Evolutionary conservation across 2,113 vertebrate species (phyloP), one percentile per base, ranked within the genome.

Genomic region (Circaetus cinerascens): DNA sequence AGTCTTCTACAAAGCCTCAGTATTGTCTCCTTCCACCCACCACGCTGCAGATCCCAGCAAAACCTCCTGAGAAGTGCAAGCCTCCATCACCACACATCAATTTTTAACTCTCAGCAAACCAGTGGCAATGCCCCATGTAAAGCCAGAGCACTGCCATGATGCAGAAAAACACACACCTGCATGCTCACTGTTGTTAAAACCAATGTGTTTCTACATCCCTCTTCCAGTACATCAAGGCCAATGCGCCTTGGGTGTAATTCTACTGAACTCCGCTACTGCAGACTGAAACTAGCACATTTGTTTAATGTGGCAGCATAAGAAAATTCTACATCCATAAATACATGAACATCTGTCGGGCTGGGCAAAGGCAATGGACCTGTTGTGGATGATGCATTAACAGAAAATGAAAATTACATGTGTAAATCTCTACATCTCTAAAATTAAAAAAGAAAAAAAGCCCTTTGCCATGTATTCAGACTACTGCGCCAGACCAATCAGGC

Each of bases 301-400:
- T 66, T 83, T 56, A 76, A 69, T 0, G 4, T 51, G 57, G 79
- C 77, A 91, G 34, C 13, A 7, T 8, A 76, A 90, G 86, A 90
- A 87, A 95, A 95, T 69, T 91, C 51, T 75, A 69, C 82, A 86
- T 60, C 76, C 89, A 85, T 91, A 90, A 93, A 95, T 59, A 73
- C 85, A 91, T 5, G 5, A 96, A 84, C 82, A 90, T 90, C 83
- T 95, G 89, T 66, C 30, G 11, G 55, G 55, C 71, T 88, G 62
- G 66, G 73, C 71, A 92, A 94, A 87, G 60, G 56, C 67, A 81
- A 67, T 3, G n/a, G 45, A 75, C 10, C 10, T 82, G 51, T 18
- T 43, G 30, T 75, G 55, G 77, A 69, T 38, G 27, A 62, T 45
- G 71, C 62, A 79, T 72, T 82, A 88, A 60, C 19, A 82, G 41